A percentile compares a stretch with the other conserved stretches of the same genome.
Conservation (phyloP, 2,797 vertebrate genomes). For the Sebastolobus alascanus region DNA sequence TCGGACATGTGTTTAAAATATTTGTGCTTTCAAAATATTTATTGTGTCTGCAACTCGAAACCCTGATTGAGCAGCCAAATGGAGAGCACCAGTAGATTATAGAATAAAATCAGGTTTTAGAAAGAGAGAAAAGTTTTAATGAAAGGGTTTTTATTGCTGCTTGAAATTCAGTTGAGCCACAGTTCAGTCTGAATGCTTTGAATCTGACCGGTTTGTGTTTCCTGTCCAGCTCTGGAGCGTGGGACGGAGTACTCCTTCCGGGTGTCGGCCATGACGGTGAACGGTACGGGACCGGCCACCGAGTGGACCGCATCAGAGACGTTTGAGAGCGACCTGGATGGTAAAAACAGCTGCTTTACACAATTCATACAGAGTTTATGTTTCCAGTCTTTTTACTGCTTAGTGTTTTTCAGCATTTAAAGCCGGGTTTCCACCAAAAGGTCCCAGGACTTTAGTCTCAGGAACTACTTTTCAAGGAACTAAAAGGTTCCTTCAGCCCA, state of each 20-base stretch:
- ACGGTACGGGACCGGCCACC: slow-evolving; percentile 93
- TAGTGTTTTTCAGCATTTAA: background rate
- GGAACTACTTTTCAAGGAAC: no score
- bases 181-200: background rate
- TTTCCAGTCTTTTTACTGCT: background rate
- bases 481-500: no score
- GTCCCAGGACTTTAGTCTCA: no score
- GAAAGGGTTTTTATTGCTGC: slow-evolving; percentile 8
- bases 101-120: background rate
- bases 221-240: slow-evolving; percentile 89
- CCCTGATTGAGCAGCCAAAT: slow-evolving; percentile 28
- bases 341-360: slow-evolving; percentile 78
- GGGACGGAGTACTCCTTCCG: slow-evolving; percentile 96
- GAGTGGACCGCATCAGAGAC: slow-evolving; percentile 95
- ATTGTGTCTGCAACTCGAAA: slow-evolving; percentile 33
- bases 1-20: slow-evolving; percentile 51
- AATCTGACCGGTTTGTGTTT: slow-evolving; percentile 21
- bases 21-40: slow-evolving; percentile 60
- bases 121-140: slow-evolving; percentile 12
- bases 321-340: slow-evolving; percentile 97
- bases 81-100: slow-evolving; percentile 15
- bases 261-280: slow-evolving; percentile 92
- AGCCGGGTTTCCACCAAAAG: no score
- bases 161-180: background rate
- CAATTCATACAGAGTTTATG: background rate